Evolutionary conservation across 2,797 vertebrate species (phyloP), one percentile per base, ranked within the genome.

Genomic region (Moxostoma hubbsi): DNA sequence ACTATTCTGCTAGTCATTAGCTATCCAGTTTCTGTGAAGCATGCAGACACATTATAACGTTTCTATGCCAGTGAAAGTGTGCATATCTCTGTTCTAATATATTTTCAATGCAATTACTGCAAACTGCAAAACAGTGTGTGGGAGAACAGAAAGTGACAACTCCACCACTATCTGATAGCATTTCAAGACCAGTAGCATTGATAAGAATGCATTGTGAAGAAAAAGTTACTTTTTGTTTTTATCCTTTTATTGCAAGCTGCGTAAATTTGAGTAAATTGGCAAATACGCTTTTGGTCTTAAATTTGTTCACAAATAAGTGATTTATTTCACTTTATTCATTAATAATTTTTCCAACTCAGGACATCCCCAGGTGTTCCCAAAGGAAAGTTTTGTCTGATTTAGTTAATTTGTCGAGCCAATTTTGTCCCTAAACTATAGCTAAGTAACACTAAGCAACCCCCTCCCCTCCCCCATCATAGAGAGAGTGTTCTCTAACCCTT

Each of bases 111-210:
- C 50, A 1, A 15, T 43, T 36, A 36, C 36, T 36, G 36, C 36
- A 36, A 15, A 63, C 9, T 74, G 59, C 15, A 72, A 36, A 7
- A 45, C 1, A 8, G 16, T 55, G n/a, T 15, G 6, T 16, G 12
- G 53, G 1, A 57, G 73, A 58, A 67, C 36, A 11, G 63, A 71
- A 71, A 71, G 49, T 74, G 36, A 63, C 45, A 62, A 43, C 24
- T 9, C 1, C 5, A 24, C 58, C 8, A 8, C 9, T 59, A 59
- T 24, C 16, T 24, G 58, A 61, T 61, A 36, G 9, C 6, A 18
- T 36, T 36, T 24, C 9, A 10, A 11, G 59, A 45, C 11, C 43
- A 63, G 36, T 3, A 43, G 59, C 10, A 43, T 36, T 63, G 12
- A n/a, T 9, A 43, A 1, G 12, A 13, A 7, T 2, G 7, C 1